These are phyloP conservation scores for Clarias fuscus DNA, from an alignment of 2,797 vertebrate species.

Conservation along the genomic window DNA sequence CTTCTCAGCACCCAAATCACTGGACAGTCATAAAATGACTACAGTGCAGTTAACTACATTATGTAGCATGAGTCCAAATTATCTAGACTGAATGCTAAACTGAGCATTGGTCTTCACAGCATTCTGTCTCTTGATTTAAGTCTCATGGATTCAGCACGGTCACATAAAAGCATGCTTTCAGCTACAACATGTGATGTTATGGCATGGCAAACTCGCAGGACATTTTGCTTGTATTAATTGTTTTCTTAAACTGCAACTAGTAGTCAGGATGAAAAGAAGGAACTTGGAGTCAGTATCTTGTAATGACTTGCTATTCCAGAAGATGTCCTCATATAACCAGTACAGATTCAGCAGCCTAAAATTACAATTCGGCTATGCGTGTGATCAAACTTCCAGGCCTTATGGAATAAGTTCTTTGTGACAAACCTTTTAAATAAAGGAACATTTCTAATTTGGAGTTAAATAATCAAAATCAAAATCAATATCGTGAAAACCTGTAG, in stretches of 20 bases:
- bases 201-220: neutral
- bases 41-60: no score
- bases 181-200: neutral
- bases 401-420: neutral
- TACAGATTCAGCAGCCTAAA: neutral
- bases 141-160: slow-evolving; percentile 22
- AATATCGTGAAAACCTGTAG: neutral
- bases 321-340: slow-evolving; percentile 35
- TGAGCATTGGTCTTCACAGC: no score
- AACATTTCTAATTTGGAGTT: neutral
- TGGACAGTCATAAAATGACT: no score
- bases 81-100: no score
- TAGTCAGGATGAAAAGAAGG: neutral
- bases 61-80: no score
- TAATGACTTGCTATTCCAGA: slow-evolving; percentile 33
- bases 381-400: neutral
- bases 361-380: neutral
- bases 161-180: neutral
- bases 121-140: neutral
- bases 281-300: neutral
- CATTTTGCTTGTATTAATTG: neutral
- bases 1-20: neutral
- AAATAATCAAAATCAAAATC: neutral
- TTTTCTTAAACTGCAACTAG: neutral
- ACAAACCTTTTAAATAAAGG: neutral